Evolutionary conservation across 2,113 vertebrate species (phyloP).

Genomic region (Cheilinus undulatus): DNA sequence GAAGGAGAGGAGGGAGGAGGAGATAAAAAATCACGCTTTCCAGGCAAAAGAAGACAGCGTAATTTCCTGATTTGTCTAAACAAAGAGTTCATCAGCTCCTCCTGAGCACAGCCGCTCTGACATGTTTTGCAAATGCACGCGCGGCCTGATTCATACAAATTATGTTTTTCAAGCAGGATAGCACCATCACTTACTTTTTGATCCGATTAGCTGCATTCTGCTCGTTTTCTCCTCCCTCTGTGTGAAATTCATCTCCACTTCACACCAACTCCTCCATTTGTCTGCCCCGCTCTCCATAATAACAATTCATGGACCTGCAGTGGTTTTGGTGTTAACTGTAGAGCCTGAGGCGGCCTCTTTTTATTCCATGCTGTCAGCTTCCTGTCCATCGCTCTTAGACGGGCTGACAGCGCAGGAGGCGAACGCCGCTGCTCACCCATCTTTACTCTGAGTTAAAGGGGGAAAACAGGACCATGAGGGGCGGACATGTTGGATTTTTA

Average conservation of each 20-base stretch:
- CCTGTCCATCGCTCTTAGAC: conserved; percentile 46
- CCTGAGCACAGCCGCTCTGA: conserved; percentile 21
- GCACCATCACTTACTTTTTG: conserved; percentile 73
- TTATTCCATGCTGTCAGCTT: conserved; percentile 53
- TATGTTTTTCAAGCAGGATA: conserved; percentile 58
- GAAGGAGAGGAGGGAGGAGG: neutral
- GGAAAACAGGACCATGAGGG: neutral
- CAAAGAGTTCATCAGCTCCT: conserved; percentile 61
- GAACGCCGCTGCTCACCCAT: conserved; percentile 11
- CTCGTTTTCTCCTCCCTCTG: conserved; percentile 3
- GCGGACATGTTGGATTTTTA: conserved; percentile 10
- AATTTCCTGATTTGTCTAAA: conserved; percentile 63
- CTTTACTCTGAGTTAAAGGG: conserved; percentile 16
- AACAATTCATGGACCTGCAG: conserved; percentile 65
- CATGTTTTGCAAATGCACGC: conserved; percentile 44
- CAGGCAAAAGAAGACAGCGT: conserved; percentile 44
- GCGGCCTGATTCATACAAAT: conserved; percentile 63
- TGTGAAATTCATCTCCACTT: conserved; percentile 30
- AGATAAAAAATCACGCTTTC: conserved; percentile 42
- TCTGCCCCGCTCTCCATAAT: conserved; percentile 47
- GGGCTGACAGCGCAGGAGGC: conserved; percentile 50
- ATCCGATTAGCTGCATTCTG: conserved; percentile 66
- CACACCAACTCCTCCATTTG: conserved; percentile 39
- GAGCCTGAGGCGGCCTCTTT: conserved; percentile 53
- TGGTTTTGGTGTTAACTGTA: conserved; percentile 50